Base-by-base conservation (phyloP, 2,113 vertebrate species). In the Delphinapterus leucas region DNA sequence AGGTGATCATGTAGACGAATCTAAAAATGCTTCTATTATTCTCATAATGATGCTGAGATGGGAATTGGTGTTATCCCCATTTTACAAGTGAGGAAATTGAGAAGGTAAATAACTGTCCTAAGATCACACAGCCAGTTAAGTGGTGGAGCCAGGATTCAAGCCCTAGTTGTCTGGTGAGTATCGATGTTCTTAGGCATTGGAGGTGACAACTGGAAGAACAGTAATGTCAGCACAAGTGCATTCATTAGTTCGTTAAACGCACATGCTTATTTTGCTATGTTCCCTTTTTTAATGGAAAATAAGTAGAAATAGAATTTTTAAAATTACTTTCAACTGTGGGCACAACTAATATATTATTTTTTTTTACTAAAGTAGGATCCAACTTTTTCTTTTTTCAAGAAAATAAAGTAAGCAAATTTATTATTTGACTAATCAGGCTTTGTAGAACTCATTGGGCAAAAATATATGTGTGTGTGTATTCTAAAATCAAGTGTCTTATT, bases 301-400 rank as follows among this genome's bases (percentile, higher is more conserved):
- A 49, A 14, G 53, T 4, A 90, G 68, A 60, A 80, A 96, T 33
- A 58, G 20, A 87, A 87, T 74, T 85, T 93, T 88, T 4, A 5
- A 84, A 95, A 88, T 86, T 76, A 65, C 21, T 89, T 65, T 88
- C 25, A 90, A 89, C 44, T 89, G 31, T 67, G 58, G 23, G 8
- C 55, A 82, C 7, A 83, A 61, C 76, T 74, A 74, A 58, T 36
- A n/a, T 20, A n/a, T 33, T 80, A n/a, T 63, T 74, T 6, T 21
- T 63, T 90, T 87, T 95, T 92, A 86, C 55, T 70, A 85, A 76
- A 94, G 88, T 33, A 80, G 88, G 12, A 79, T 67, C 33, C 15
- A 82, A 26, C 4, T 79, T 89, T 67, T 74, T 36, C 38, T 53
- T 25, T 84, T 73, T 80, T 70, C 6, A 58, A 71, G 41, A 47